Conservation (phyloP, 1,140 invertebrate species). For the Marisa cornuarietis region DNA sequence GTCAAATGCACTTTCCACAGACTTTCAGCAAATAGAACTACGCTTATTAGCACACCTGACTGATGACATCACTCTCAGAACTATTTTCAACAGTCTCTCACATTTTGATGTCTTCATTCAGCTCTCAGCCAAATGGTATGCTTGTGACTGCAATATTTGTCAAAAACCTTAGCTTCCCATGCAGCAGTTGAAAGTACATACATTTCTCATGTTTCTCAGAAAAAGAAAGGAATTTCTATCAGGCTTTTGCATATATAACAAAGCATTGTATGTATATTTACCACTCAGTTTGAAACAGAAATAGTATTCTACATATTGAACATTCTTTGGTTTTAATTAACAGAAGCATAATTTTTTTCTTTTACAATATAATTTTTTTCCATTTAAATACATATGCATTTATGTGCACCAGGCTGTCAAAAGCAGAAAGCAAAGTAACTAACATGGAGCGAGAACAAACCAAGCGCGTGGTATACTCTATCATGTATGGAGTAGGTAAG, state of each 20-base stretch:
- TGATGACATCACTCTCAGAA: conserved; percentile 65
- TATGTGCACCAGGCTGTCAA: conserved; percentile 60
- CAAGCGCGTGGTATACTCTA: conserved; percentile 72
- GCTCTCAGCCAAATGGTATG: conserved; percentile 69
- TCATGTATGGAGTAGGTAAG: conserved; percentile 72
- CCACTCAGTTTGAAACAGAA: too few relatives aligned
- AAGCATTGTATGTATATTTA: too few relatives aligned
- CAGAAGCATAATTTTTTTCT: too few relatives aligned
- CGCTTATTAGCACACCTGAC: conserved; percentile 70
- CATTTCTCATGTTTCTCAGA: too few relatives aligned
- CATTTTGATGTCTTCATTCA: conserved; percentile 68
- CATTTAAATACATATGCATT: too few relatives aligned
- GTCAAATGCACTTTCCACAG: conserved; percentile 43
- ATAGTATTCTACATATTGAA: too few relatives aligned
- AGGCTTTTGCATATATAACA: too few relatives aligned
- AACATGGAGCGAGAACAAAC: conserved; percentile 70
- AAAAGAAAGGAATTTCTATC: too few relatives aligned
- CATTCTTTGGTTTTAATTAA: too few relatives aligned
- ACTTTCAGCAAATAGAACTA: conserved; percentile 73
- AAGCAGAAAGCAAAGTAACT: conserved; percentile 47
- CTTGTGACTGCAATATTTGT: not conserved
- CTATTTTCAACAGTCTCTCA: conserved; percentile 57
- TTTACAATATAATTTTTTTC: too few relatives aligned
- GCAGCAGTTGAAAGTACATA: too few relatives aligned
- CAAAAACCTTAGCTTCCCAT: too few relatives aligned